Percentiles rank a stretch among this genome's conserved stretches.
These are phyloP conservation scores for Venustaconcha ellipsiformis DNA, from an alignment of 1,140 invertebrate species.

Conservation along the genomic window DNA sequence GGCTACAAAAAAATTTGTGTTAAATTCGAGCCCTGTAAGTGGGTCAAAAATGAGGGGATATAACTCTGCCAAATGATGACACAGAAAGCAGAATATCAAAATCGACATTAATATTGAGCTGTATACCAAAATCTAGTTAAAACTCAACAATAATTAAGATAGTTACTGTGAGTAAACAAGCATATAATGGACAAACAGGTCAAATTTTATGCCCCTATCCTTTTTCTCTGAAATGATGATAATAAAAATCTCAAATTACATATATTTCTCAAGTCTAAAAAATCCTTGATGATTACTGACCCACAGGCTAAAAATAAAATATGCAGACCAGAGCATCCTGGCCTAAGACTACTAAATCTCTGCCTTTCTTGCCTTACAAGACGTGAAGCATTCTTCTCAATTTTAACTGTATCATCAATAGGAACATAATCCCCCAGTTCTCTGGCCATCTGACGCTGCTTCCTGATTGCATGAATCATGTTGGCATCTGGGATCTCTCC, in stretches of 20 bases:
- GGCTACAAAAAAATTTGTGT: too few relatives aligned
- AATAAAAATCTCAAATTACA: not conserved
- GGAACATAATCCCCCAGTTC: constrained; percentile 84
- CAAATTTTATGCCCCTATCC: not conserved
- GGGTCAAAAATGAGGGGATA: too few relatives aligned
- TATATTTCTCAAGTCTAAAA: not conserved
- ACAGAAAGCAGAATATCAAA: too few relatives aligned
- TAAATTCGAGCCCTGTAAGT: too few relatives aligned
- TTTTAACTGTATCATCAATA: constrained; percentile 75
- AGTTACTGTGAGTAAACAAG: not conserved
- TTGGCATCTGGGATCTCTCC: constrained; percentile 96
- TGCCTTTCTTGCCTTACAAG: constrained; percentile 61
- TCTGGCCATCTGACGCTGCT: constrained; percentile 88
- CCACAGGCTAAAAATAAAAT: not conserved
- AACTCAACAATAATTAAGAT: too few relatives aligned
- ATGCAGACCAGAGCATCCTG: not conserved
- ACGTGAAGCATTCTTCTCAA: constrained; percentile 58
- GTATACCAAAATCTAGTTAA: not conserved
- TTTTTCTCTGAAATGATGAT: not conserved
- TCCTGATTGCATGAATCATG: constrained; percentile 94
- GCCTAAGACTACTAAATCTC: not conserved
- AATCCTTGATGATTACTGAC: not conserved
- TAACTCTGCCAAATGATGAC: too few relatives aligned
- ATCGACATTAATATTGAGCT: not conserved
- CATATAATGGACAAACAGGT: not conserved